phyloP scores from a whole-genome alignment of 2,797 vertebrate genomes.

The Poecilia gillii region DNA sequence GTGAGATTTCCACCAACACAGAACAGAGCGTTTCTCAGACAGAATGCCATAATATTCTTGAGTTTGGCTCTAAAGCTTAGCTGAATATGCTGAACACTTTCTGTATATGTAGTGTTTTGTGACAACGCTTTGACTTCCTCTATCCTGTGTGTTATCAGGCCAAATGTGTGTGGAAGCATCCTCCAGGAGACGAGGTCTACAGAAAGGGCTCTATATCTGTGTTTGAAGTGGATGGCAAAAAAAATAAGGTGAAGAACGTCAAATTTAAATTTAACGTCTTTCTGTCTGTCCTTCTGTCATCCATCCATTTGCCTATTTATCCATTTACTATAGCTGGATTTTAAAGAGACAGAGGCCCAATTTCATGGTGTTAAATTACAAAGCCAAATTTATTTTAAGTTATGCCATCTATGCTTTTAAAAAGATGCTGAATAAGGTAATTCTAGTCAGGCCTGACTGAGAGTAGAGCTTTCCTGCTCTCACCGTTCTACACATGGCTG shows the following conservation, averaged over 20 bases:
- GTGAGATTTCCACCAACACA: conserved; percentile 66
- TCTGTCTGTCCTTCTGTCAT: not conserved
- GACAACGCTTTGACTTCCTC: not conserved
- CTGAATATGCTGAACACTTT: not conserved
- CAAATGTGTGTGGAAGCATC: conserved; percentile 99
- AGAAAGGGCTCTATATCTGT: conserved; percentile 96
- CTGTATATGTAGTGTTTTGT: not conserved
- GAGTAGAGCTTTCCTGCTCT: not conserved
- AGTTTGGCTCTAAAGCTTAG: not conserved
- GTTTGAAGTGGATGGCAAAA: conserved; percentile 99
- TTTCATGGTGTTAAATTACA: no score
- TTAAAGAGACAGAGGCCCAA: no score
- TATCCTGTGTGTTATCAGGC: conserved; percentile 78
- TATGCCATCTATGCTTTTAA: not conserved
- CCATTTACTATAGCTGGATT: not conserved
- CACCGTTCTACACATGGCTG: not conserved
- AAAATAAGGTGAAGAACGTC: conserved; percentile 89
- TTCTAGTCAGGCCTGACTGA: not conserved
- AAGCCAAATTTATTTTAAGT: no score
- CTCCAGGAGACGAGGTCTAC: conserved; percentile 97
- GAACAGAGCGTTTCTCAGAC: not conserved
- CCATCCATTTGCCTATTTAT: not conserved
- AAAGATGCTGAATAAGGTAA: not conserved
- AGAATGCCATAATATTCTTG: not conserved
- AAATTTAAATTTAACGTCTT: not conserved